phyloP scores from a whole-genome alignment of 2,888 invertebrate species.

The Drosophila algonquin region DNA sequence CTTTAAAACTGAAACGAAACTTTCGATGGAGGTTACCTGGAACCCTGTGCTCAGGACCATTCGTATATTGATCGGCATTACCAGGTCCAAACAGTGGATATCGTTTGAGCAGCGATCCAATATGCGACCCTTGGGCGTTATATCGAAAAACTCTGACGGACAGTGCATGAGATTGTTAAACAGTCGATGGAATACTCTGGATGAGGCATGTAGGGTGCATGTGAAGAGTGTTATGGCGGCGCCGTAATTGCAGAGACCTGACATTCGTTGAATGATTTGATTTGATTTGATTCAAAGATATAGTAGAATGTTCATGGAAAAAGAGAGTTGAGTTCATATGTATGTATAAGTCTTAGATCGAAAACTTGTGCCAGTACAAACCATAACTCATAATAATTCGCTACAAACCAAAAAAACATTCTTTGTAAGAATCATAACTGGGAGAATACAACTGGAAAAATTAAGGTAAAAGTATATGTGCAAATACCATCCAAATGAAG shows the following conservation, averaged over 20 bases:
- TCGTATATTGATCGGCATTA: slow-evolving; percentile 84
- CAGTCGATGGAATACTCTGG: slow-evolving; percentile 81
- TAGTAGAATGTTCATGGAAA: slow-evolving; percentile 18
- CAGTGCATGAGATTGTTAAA: slow-evolving; percentile 85
- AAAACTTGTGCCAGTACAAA: slow-evolving; percentile 60
- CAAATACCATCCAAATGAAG: slow-evolving; percentile 84
- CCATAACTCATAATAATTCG: slow-evolving; percentile 47
- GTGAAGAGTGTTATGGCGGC: slow-evolving; percentile 80
- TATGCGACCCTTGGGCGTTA: slow-evolving; percentile 87
- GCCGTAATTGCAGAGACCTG: slow-evolving; percentile 81
- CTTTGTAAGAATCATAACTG: slow-evolving; percentile 18
- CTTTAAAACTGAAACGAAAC: neutral
- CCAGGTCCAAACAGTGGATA: slow-evolving; percentile 86
- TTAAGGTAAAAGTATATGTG: slow-evolving; percentile 28
- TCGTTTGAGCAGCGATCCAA: slow-evolving; percentile 87
- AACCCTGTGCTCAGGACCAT: slow-evolving; percentile 80
- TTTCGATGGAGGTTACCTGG: slow-evolving; percentile 74
- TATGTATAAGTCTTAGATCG: slow-evolving; percentile 16
- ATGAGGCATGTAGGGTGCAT: slow-evolving; percentile 80
- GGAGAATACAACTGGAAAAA: slow-evolving; percentile 14
- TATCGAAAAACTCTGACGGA: slow-evolving; percentile 87
- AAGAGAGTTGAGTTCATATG: slow-evolving; percentile 16
- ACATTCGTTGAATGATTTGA: slow-evolving; percentile 22
- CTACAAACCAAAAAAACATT: slow-evolving; percentile 41
- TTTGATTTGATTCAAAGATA: slow-evolving; percentile 21